A percentile compares a stretch with the other conserved stretches of the same genome.
These are phyloP conservation scores for Bagarius yarrelli DNA, from an alignment of 2,113 vertebrate genomes.

Conservation along the genomic window DNA sequence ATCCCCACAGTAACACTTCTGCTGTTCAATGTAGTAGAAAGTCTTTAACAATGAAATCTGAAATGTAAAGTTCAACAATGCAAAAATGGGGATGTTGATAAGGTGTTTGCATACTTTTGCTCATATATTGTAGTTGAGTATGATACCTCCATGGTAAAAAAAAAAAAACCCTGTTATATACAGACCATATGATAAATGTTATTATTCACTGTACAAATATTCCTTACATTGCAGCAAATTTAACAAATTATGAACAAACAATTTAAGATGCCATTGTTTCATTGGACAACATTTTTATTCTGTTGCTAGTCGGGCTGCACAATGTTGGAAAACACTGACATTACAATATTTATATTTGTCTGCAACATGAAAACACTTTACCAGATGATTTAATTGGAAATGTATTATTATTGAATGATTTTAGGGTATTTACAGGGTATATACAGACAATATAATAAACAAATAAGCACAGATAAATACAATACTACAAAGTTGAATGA, in stretches of 20 bases:
- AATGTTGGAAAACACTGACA: no score
- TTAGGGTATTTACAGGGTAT: no score
- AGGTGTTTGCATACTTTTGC: neutral
- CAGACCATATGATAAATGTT: no score
- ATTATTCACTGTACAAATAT: neutral
- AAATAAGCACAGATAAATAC: no score
- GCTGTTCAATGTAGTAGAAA: neutral
- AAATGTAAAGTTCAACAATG: neutral
- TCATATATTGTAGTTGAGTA: neutral
- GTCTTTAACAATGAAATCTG: neutral
- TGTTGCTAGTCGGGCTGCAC: constrained; percentile 9
- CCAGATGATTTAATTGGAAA: no score
- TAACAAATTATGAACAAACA: neutral
- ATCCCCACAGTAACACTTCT: no score
- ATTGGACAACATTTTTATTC: neutral
- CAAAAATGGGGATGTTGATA: neutral
- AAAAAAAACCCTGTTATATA: no score
- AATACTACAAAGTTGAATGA: no score
- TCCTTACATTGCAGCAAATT: neutral
- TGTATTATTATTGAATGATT: no score
- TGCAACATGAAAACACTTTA: no score
- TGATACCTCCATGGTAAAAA: neutral
- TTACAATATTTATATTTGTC: no score
- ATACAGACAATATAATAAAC: no score
- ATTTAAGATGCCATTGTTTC: neutral